Percentiles rank a stretch among this genome's conserved stretches.
Evolutionary conservation across 1,140 invertebrate genomes (phyloP).

Genomic region (Brachionus sp.): DNA sequence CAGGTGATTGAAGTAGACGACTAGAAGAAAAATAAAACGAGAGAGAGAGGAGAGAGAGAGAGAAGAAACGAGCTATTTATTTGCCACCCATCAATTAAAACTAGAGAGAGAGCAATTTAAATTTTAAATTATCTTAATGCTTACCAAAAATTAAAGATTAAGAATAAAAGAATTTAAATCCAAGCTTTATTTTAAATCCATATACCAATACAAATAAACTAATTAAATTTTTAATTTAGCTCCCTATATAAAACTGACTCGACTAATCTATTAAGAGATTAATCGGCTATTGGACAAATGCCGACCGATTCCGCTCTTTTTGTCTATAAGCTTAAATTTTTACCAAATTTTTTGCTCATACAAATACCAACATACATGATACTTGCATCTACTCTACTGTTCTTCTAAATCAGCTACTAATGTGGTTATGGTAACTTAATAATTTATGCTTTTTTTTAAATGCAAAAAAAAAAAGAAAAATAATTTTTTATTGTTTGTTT

Average conservation of each 20-base stretch:
- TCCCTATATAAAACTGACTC: not conserved
- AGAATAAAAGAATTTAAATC: not conserved
- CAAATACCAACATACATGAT: not conserved
- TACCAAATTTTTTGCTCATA: too few relatives aligned
- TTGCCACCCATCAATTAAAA: not conserved
- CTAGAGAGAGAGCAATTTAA: not conserved
- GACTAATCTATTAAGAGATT: not conserved
- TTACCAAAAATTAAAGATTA: not conserved
- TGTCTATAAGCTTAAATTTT: too few relatives aligned
- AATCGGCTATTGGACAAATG: not conserved
- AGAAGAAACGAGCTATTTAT: not conserved
- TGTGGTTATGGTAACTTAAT: conserved; percentile 33
- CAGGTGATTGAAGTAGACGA: not conserved
- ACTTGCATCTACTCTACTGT: not conserved
- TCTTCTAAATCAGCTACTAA: not conserved
- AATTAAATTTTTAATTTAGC: not conserved
- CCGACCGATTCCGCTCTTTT: too few relatives aligned
- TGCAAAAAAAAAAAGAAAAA: not conserved
- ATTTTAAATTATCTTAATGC: conserved; percentile 5
- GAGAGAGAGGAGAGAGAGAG: not conserved
- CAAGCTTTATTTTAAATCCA: not conserved
- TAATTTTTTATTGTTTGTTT: not conserved
- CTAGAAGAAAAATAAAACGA: not conserved
- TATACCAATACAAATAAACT: not conserved
- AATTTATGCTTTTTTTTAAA: not conserved